These are phyloP conservation scores for Rhopalosiphum padi DNA, from an alignment of 1,140 invertebrate species.

Conservation along the genomic window DNA sequence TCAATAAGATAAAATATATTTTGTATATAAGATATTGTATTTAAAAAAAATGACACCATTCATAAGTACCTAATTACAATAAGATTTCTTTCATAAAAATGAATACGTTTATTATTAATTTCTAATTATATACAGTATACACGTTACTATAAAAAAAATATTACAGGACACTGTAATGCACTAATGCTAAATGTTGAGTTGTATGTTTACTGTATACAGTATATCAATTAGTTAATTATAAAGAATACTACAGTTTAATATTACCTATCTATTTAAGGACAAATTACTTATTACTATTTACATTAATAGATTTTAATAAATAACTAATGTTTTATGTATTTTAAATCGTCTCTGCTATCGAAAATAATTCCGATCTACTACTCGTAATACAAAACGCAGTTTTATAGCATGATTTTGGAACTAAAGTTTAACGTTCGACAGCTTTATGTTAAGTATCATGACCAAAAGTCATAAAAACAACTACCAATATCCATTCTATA, in stretches of 20 bases:
- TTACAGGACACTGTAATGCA: no score
- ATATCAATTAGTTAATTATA: background rate
- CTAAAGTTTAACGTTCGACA: constrained; percentile 23
- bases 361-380: background rate
- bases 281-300: no score
- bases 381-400: background rate
- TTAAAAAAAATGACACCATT: no score
- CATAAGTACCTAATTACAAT: no score
- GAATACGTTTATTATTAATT: no score
- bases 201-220: background rate
- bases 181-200: no score
- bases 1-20: no score
- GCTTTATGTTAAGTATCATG: constrained; percentile 43
- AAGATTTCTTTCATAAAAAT: no score
- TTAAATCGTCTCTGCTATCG: background rate
- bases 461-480: constrained; percentile 44
- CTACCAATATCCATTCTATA: constrained; percentile 26
- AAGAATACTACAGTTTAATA: background rate
- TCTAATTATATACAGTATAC: no score
- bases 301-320: background rate
- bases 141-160: no score
- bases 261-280: background rate
- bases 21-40: no score
- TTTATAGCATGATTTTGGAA: background rate
- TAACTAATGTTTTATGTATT: background rate